These are phyloP conservation scores for Pedionomus torquatus DNA, from an alignment of 2,113 vertebrate species.

Conservation along the genomic window DNA sequence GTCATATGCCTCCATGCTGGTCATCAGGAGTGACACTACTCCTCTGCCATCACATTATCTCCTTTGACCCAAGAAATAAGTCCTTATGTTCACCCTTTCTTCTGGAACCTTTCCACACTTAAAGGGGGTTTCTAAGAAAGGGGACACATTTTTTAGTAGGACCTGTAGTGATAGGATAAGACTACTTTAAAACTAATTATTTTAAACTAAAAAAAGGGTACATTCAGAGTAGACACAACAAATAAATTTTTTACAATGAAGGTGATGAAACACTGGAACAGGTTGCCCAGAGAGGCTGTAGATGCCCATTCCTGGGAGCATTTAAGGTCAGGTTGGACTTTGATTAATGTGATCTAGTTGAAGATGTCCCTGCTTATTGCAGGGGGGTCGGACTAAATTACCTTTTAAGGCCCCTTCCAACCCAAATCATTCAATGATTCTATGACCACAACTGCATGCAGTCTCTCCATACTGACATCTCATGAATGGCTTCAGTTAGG, in stretches of 20 bases:
- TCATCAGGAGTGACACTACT: neutral
- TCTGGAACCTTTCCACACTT: neutral
- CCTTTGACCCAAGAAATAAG: neutral
- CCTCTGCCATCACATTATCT: neutral
- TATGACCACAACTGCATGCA: neutral
- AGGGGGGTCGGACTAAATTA: neutral
- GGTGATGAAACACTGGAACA: neutral
- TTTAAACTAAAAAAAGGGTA: neutral
- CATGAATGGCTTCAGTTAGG: neutral
- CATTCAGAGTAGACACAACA: neutral
- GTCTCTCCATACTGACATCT: neutral
- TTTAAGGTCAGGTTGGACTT: neutral
- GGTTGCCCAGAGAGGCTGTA: neutral
- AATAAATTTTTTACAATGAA: neutral
- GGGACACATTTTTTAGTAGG: neutral
- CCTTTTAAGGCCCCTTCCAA: neutral
- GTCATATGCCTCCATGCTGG: neutral
- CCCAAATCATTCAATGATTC: neutral
- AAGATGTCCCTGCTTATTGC: neutral
- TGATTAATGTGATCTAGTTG: neutral
- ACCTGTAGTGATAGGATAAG: neutral
- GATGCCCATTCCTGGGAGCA: neutral
- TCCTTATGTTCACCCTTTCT: neutral
- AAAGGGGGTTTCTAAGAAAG: neutral
- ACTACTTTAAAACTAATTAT: too few species aligned